Evolutionary conservation across 2,888 invertebrate species (phyloP).

Genomic region (Pyrrhosoma nymphula): DNA sequence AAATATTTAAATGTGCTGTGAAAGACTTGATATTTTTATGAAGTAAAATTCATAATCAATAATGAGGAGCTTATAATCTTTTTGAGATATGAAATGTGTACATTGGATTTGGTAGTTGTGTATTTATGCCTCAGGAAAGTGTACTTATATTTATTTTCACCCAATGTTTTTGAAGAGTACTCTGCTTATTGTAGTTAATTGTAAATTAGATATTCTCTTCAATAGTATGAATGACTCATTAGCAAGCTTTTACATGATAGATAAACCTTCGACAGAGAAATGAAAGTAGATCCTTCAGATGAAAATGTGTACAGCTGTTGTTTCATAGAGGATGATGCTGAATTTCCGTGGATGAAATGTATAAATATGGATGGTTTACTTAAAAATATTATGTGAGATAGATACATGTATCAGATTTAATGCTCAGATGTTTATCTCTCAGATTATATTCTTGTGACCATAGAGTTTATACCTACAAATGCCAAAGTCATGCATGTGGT

Average conservation of each 20-base stretch:
- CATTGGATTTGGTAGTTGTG: not conserved
- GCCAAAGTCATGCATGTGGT: not conserved
- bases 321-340: not conserved
- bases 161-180: not conserved
- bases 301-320: not conserved
- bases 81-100: not conserved
- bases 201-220: not conserved
- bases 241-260: not conserved
- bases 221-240: not conserved
- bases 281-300: not conserved
- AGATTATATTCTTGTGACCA: not conserved
- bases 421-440: not conserved
- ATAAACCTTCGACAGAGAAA: not conserved
- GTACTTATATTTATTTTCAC: slow-evolving; percentile 43
- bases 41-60: slow-evolving; percentile 16
- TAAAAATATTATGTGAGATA: not conserved
- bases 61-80: not conserved
- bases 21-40: not conserved
- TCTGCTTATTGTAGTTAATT: not conserved
- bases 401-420: not conserved
- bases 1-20: not conserved
- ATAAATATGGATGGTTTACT: not conserved
- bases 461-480: not conserved
- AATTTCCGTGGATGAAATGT: not conserved
- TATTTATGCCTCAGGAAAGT: not conserved